Percentiles rank a stretch among this genome's conserved stretches.
These are phyloP conservation scores for Lepidurus packardi DNA, from an alignment of 1,140 invertebrate genomes.

Conservation along the genomic window DNA sequence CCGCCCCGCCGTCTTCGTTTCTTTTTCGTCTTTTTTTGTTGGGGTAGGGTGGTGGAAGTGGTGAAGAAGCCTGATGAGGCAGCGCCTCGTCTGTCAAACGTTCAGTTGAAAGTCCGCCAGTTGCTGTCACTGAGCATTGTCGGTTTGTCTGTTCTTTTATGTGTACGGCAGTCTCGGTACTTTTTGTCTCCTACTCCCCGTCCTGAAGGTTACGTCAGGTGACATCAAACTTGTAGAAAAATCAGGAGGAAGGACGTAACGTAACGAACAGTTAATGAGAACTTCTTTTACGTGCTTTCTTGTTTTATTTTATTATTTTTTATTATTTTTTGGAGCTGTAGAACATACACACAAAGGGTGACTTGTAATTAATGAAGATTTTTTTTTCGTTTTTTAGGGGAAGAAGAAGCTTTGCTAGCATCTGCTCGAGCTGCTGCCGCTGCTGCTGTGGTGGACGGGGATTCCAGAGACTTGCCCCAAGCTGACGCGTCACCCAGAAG, in stretches of 20 bases:
- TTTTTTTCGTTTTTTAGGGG: conserved; percentile 24
- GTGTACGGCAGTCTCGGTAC: no score
- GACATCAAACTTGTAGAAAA: no score
- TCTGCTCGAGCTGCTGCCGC: conserved; percentile 26
- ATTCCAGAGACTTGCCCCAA: conserved; percentile 2
- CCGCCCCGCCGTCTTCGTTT: neutral
- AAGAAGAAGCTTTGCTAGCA: conserved; percentile 29
- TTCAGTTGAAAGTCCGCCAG: neutral
- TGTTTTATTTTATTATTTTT: no score
- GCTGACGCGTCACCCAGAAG: conserved; percentile 9
- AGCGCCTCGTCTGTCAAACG: neutral
- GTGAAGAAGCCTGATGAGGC: neutral
- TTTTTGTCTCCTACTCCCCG: no score
- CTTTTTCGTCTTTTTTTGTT: no score
- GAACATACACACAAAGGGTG: neutral
- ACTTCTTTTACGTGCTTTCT: no score
- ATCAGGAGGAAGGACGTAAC: no score
- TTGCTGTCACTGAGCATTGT: no score
- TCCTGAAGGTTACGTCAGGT: no score
- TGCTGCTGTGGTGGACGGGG: conserved; percentile 18
- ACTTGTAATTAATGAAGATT: neutral
- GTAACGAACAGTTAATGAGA: no score
- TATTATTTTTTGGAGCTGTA: neutral
- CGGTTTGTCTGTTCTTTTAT: no score
- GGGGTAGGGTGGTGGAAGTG: no score